Conservation (phyloP, 2,797 vertebrate genomes). For the Apogon talboti region DNA sequence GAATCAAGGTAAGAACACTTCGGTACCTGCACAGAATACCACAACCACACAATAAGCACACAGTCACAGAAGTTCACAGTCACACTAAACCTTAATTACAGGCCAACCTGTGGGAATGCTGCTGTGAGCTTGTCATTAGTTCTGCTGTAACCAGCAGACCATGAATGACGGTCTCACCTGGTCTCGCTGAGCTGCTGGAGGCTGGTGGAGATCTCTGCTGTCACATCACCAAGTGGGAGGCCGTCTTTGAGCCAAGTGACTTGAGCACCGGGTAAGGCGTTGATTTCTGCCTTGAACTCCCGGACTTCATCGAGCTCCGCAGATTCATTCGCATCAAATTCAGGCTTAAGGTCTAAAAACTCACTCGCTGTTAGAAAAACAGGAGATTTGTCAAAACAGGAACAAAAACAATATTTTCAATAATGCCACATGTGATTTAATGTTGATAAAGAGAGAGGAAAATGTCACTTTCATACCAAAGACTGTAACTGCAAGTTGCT, state of each 20-base stretch:
- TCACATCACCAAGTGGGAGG: conserved; percentile 86
- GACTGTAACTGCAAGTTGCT: conserved; percentile 88
- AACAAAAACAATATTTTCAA: background rate
- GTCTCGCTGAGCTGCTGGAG: conserved; percentile 86
- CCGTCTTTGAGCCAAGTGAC: conserved; percentile 95
- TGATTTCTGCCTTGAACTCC: conserved; percentile 89
- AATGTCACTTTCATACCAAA: conserved; percentile 82
- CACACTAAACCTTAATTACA: conserved; percentile 43
- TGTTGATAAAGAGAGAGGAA: background rate
- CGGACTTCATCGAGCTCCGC: conserved; percentile 91
- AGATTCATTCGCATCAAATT: conserved; percentile 85
- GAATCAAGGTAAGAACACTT: conserved; percentile 91
- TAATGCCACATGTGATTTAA: background rate
- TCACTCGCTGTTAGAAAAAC: conserved; percentile 84
- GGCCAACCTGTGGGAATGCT: conserved; percentile 24
- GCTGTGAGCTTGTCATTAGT: conserved; percentile 46
- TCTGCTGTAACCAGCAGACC: conserved; percentile 12
- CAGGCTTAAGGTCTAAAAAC: conserved; percentile 87
- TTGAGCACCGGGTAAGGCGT: conserved; percentile 87
- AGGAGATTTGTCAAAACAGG: background rate
- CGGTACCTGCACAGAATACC: conserved; percentile 84
- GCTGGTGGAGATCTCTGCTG: conserved; percentile 91
- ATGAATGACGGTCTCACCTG: conserved; percentile 82
- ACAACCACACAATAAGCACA: conserved; percentile 24
- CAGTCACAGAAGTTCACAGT: conserved; percentile 9